Conservation (phyloP, 2,113 vertebrate species). For the Takifugu flavidus region DNA sequence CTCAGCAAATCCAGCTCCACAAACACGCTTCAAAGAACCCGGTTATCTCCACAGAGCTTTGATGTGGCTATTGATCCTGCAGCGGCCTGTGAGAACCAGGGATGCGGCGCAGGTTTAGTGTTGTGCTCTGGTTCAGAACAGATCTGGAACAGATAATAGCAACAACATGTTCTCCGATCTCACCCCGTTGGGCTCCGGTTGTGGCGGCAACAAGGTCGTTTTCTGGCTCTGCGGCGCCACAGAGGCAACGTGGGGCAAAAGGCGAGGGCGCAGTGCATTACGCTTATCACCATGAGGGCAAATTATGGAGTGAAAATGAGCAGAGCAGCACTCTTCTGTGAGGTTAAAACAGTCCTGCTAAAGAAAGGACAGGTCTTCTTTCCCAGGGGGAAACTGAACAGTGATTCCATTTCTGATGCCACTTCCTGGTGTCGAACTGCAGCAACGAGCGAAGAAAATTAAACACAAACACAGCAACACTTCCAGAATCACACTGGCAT, state of each 20-base stretch:
- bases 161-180: constrained; percentile 61
- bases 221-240: constrained; percentile 32
- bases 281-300: not conserved
- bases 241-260: constrained; percentile 46
- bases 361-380: constrained; percentile 11
- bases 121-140: constrained; percentile 48
- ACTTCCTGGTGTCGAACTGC: constrained; percentile 25
- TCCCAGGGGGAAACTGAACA: constrained; percentile 12
- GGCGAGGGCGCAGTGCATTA: constrained; percentile 43
- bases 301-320: not conserved
- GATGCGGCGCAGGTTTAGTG: constrained; percentile 55
- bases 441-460: constrained; percentile 47
- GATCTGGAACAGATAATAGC: constrained; percentile 48
- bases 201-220: constrained; percentile 57
- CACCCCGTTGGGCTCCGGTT: constrained; percentile 39
- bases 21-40: constrained; percentile 88
- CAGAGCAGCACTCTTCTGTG: too few species aligned
- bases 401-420: not conserved
- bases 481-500: constrained; percentile 57
- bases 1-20: constrained; percentile 84
- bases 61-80: constrained; percentile 83
- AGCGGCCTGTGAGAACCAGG: constrained; percentile 65
- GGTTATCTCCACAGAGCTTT: constrained; percentile 83
- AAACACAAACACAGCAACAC: constrained; percentile 54
- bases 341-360: too few species aligned